Base-by-base conservation (phyloP, 2,888 invertebrate genomes). In the Uropetala carovei region DNA sequence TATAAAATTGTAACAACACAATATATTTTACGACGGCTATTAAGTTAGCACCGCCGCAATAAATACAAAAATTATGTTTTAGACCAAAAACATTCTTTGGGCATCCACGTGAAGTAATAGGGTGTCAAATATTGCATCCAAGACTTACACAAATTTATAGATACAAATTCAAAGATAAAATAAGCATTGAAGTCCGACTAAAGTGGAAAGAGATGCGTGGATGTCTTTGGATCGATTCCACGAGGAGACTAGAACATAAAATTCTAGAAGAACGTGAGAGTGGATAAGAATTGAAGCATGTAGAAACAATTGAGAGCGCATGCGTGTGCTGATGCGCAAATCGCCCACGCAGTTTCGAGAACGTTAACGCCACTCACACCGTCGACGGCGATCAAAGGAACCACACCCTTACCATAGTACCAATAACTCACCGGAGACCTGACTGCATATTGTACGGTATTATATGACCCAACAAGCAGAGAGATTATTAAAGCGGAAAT, bases 351-450 rank as follows among this genome's bases (percentile, higher is more conserved):
- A 7, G 27, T 22, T 27, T 75, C 27, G 5, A 22, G 75, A 75
- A 75, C 27, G 75, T 27, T 27, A 75, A 75, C 75, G 75, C 75
- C 75, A 75, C 75, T 75, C 75, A 75, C 27, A 27, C 27, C 75
- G 75, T 75, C 75, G 75, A 60, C 60, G 60, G 60, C 60, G 7
- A 75, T 75, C 27, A 27, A 75, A 27, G 75, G 75, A 22, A 75
- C 75, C 75, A 75, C 75, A 14, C 75, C 75, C 75, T 18, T 27
- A 10, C 22, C 75, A 75, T 27, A 27, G 13, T 13, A 27, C 22
- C 22, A 13, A 75, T 75, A 75, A 75, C 27, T 75, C 75, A 75
- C 27, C 22, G 75, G 22, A 13, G 27, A 22, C 27, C 13, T 75
- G 75, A 75, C 27, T 75, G 75, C 75, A 75, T 13, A 75, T 75